phyloP scores from a whole-genome alignment of 2,113 vertebrate genomes.

The Tringa solitaria region DNA sequence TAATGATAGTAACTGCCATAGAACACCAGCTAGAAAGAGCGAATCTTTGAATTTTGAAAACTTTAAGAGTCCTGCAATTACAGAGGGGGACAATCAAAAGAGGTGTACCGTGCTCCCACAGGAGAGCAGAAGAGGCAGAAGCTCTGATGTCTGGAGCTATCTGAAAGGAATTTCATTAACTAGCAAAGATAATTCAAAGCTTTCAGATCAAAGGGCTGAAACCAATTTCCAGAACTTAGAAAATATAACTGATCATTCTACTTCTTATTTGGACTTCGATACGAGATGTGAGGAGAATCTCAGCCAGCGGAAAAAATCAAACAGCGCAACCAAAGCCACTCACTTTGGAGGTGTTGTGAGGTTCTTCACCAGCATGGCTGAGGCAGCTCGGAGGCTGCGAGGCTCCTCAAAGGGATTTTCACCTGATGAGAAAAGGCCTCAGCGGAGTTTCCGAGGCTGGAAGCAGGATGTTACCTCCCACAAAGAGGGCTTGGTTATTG shows the following conservation, averaged over 20 bases:
- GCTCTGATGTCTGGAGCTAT: constrained; percentile 87
- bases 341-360: constrained; percentile 83
- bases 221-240: constrained; percentile 77
- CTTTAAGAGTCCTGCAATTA: constrained; percentile 66
- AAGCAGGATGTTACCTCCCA: constrained; percentile 12
- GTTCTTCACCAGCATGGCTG: constrained; percentile 85
- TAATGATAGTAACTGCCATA: constrained; percentile 68
- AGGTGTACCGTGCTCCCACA: constrained; percentile 65
- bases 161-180: constrained; percentile 84
- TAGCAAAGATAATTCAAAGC: constrained; percentile 74
- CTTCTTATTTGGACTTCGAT: constrained; percentile 75
- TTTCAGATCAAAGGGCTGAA: constrained; percentile 78
- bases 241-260: constrained; percentile 65
- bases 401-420: constrained; percentile 80
- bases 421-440: constrained; percentile 70
- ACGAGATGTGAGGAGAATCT: constrained; percentile 73
- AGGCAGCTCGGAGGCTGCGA: constrained; percentile 84
- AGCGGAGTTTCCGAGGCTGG: constrained; percentile 60
- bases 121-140: constrained; percentile 73
- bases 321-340: constrained; percentile 67
- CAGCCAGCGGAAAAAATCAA: constrained; percentile 57
- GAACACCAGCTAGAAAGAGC: constrained; percentile 66
- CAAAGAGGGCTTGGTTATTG: constrained; percentile 61
- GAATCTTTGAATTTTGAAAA: constrained; percentile 71
- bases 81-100: constrained; percentile 71